These are phyloP conservation scores for Graphium colonna DNA, from an alignment of 2,888 invertebrate species.

Conservation along the genomic window DNA sequence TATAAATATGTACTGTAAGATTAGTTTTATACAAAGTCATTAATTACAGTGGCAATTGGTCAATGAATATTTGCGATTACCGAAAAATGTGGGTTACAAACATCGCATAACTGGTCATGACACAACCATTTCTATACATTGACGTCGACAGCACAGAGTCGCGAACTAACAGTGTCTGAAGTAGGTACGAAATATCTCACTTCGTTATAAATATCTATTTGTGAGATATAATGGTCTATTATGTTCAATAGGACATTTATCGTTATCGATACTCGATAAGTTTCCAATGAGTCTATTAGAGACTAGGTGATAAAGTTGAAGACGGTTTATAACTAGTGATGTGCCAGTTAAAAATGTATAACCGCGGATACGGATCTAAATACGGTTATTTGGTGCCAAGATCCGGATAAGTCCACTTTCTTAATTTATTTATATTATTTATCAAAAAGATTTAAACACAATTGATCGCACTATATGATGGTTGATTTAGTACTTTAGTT, in stretches of 20 bases:
- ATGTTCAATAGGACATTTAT: background rate
- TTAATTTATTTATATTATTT: too few relatives aligned
- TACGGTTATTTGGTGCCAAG: too few relatives aligned
- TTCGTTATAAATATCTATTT: background rate
- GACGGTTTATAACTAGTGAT: conserved; percentile 1
- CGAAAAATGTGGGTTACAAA: conserved; percentile 58
- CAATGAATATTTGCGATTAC: conserved; percentile 54
- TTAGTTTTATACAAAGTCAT: conserved; percentile 3
- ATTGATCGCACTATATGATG: too few relatives aligned
- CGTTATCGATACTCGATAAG: background rate
- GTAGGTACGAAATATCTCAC: conserved; percentile 15
- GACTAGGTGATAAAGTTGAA: background rate
- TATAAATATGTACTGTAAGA: background rate
- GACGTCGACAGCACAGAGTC: conserved; percentile 27
- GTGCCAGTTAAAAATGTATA: too few relatives aligned
- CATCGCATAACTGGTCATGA: conserved; percentile 68
- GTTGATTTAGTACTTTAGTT: too few relatives aligned
- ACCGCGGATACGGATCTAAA: too few relatives aligned
- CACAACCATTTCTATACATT: conserved; percentile 62
- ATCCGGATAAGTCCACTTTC: too few relatives aligned
- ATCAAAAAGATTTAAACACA: too few relatives aligned
- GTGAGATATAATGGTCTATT: background rate
- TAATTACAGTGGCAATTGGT: conserved; percentile 31
- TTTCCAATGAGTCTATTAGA: background rate
- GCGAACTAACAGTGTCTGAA: conserved; percentile 15